These are phyloP conservation scores for Nymphalis c-album DNA, from an alignment of 2,888 invertebrate species.

Conservation along the genomic window DNA sequence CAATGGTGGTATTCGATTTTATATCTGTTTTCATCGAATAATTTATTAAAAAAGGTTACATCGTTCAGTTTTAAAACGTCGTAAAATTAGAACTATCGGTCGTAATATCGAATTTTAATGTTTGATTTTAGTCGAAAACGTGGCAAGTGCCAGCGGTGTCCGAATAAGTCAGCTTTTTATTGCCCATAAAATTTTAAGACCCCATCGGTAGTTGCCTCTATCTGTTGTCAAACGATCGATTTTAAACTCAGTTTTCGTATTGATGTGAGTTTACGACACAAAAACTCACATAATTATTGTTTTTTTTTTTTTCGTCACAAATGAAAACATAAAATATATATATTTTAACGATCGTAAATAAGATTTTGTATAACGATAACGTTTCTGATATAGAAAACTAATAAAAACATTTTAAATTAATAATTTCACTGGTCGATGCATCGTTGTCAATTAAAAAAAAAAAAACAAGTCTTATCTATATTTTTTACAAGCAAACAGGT, in stretches of 20 bases:
- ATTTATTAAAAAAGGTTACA: slow-evolving; percentile 49
- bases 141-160: slow-evolving; percentile 58
- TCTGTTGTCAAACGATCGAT: slow-evolving; percentile 58
- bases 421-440: not conserved
- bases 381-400: slow-evolving; percentile 2
- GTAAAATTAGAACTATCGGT: slow-evolving; percentile 76
- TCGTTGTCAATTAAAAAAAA: not conserved
- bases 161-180: slow-evolving; percentile 77
- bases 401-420: slow-evolving; percentile 1
- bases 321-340: slow-evolving; percentile 46
- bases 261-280: slow-evolving; percentile 53
- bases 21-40: slow-evolving; percentile 45
- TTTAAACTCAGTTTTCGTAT: slow-evolving; percentile 50
- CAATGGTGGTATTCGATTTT: slow-evolving; percentile 35
- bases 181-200: slow-evolving; percentile 75
- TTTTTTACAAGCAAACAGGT: slow-evolving; percentile 2
- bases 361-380: slow-evolving; percentile 10
- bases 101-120: slow-evolving; percentile 76
- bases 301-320: slow-evolving; percentile 34
- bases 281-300: slow-evolving; percentile 45
- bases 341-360: slow-evolving; percentile 23
- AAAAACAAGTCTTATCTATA: not conserved
- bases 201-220: slow-evolving; percentile 60
- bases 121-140: slow-evolving; percentile 64
- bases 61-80: slow-evolving; percentile 70